Percentiles rank a stretch among this genome's conserved stretches.
phyloP scores from a whole-genome alignment of 2,888 invertebrate species.

The Pycnomerus fuliginosus region DNA sequence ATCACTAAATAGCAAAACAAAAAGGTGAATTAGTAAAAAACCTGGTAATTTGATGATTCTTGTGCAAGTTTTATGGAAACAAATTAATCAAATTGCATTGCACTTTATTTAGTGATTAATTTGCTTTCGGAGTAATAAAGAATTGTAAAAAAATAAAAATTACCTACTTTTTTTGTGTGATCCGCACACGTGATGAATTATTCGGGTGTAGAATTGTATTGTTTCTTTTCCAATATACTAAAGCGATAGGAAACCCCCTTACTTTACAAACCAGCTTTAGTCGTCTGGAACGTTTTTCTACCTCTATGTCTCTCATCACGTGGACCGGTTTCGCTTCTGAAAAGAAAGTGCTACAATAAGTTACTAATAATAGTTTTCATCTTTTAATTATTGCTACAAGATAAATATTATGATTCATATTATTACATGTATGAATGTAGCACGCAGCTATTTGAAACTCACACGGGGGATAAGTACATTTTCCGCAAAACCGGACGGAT shows the following conservation, averaged over 20 bases:
- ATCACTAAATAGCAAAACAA: constrained; percentile 24
- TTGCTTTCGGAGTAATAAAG: background rate
- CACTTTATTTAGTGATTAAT: background rate
- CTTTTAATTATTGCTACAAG: no score
- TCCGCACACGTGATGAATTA: constrained; percentile 59
- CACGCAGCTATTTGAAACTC: no score
- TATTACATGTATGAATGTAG: no score
- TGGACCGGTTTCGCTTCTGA: constrained; percentile 37
- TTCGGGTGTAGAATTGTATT: constrained; percentile 64
- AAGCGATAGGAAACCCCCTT: constrained; percentile 75
- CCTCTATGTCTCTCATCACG: no score
- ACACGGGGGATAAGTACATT: no score
- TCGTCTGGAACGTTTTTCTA: no score
- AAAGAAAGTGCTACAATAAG: constrained; percentile 27
- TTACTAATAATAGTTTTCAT: background rate
- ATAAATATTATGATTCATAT: no score
- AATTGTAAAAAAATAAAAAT: constrained; percentile 3
- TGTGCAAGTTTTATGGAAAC: constrained; percentile 2
- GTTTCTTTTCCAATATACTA: constrained; percentile 81
- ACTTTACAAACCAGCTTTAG: constrained; percentile 73
- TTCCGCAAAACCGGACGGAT: no score
- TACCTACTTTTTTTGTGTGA: constrained; percentile 63
- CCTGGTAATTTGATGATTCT: constrained; percentile 11
- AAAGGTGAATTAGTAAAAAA: constrained; percentile 15
- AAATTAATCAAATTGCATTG: constrained; percentile 3